Percentiles rank a stretch among this genome's conserved stretches.
Conservation (phyloP, 2,888 invertebrate genomes). For the Hirudinaria manillensis region DNA sequence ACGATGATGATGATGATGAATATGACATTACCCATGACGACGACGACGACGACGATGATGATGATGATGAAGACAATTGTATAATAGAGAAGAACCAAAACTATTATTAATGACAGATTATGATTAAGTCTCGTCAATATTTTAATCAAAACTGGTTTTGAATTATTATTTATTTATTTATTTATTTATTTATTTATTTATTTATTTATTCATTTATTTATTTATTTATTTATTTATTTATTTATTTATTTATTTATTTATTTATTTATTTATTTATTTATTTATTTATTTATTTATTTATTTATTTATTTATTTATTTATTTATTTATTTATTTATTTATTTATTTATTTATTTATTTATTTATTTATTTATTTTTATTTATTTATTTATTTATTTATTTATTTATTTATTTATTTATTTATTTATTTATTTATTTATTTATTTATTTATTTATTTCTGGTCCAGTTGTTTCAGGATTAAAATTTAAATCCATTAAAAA, state of each 20-base stretch:
- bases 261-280: neutral
- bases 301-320: neutral
- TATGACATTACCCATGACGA: slow-evolving; percentile 5
- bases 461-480: neutral
- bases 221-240: neutral
- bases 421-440: neutral
- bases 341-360: neutral
- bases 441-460: neutral
- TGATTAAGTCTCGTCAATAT: too few relatives aligned
- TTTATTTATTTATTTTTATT: neutral
- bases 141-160: too few relatives aligned
- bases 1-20: slow-evolving; percentile 19
- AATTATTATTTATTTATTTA: neutral
- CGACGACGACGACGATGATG: slow-evolving; percentile 4
- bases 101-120: too few relatives aligned
- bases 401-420: neutral
- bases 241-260: neutral
- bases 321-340: neutral
- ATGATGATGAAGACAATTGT: slow-evolving; percentile 8
- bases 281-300: neutral
- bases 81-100: too few relatives aligned
- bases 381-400: neutral
- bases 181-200: neutral
- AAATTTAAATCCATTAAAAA: neutral
- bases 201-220: too few relatives aligned